Evolutionary conservation across 2,888 invertebrate genomes (phyloP), one percentile per base, ranked within the genome.

Genomic region (Callyntrura sp.): DNA sequence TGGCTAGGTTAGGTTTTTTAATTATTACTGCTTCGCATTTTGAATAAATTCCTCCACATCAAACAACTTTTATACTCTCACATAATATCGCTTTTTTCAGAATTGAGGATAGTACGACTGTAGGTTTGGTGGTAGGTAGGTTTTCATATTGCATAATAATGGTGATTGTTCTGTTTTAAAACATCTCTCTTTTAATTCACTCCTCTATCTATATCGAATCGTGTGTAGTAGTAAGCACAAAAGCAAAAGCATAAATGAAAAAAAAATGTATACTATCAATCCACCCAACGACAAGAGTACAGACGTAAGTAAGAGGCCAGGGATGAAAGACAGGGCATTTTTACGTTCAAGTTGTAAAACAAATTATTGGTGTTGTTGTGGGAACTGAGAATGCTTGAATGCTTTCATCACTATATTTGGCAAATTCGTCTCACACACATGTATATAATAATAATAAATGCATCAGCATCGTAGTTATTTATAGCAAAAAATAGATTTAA

Each of bases 1-100:
- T 73, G 70, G 70, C 70, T 73, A 73, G 70, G 70, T 73, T 73
- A 73, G 70, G 70, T 73, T 73, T 73, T 45, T 43, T 45, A 20
- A 73, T 73, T 73, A 45, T 73, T 73, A 73, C 45, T 73, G 17
- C 43, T 48, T 48, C 25, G 45, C 20, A 45, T 73, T 73, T 45
- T 73, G 70, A 73, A 73, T 73, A 73, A 73, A 73, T 73, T 73
- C 70, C 20, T 73, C 9, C 20, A 45, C 20, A 48, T 45, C 20
- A 73, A 73, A 28, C 70, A 9, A 73, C 43, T 25, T n/a, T 65
- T 45, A 45, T 45, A 73, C 45, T 20, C 70, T 45, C 12, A 45
- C 3, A 45, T 17, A 45, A 48, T 73, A 73, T 73, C 45, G 12
- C 60, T 43, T 73, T 14, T 57, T 73, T 73, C 70, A 73, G 25